These are phyloP conservation scores for Bombus sibiricus DNA, from an alignment of 1,140 invertebrate species.

Conservation along the genomic window DNA sequence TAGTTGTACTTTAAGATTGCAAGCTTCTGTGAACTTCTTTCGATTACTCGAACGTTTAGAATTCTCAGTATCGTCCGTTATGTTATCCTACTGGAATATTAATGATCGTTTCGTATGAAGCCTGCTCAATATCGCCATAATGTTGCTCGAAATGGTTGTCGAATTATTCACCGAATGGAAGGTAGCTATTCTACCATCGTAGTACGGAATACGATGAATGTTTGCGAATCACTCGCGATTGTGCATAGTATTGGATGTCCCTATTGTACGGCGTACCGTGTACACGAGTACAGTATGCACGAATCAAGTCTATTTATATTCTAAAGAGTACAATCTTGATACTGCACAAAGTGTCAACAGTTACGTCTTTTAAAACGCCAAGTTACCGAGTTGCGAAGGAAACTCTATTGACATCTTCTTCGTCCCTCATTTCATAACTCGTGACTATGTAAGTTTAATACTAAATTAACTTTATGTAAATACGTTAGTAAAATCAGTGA, in stretches of 20 bases:
- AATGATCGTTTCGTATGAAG: neutral
- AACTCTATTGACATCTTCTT: constrained; percentile 28
- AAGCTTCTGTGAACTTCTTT: neutral
- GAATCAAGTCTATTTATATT: constrained; percentile 54
- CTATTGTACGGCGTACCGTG: constrained; percentile 45
- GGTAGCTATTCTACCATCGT: constrained; percentile 7
- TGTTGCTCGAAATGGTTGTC: neutral
- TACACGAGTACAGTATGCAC: neutral
- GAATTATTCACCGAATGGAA: constrained; percentile 30
- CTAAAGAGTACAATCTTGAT: constrained; percentile 34
- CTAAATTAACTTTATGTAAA: no score
- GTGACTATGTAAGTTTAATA: no score
- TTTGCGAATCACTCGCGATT: constrained; percentile 63
- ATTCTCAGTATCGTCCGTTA: neutral
- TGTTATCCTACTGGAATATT: neutral
- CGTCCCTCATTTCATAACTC: neutral
- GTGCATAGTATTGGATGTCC: constrained; percentile 49
- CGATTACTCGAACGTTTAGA: no score
- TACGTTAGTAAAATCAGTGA: no score
- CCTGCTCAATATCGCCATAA: no score
- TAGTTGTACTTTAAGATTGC: neutral
- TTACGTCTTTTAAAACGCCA: constrained; percentile 45
- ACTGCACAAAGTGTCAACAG: constrained; percentile 29
- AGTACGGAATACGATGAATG: constrained; percentile 14
- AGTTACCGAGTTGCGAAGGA: neutral